Conservation (phyloP, 2,113 vertebrate species). For the Raja brachyura region DNA sequence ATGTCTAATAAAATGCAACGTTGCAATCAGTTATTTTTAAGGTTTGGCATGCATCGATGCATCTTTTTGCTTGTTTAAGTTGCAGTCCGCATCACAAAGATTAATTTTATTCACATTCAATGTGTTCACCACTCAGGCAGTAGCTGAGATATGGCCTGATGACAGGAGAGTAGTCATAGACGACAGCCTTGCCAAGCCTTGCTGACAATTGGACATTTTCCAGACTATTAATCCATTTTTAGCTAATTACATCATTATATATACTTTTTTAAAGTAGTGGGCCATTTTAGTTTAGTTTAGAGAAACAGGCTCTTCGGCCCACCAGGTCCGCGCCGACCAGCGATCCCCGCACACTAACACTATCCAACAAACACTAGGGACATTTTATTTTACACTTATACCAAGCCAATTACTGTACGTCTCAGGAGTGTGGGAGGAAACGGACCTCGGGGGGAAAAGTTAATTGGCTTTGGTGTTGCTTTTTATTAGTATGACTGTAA, state of each 20-base stretch:
- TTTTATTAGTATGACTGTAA: no score
- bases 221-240: neutral
- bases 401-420: no score
- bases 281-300: neutral
- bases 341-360: no score
- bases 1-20: neutral
- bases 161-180: neutral
- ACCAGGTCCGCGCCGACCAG: no score
- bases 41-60: neutral
- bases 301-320: no score
- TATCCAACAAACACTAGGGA: no score
- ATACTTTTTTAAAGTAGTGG: neutral
- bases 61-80: neutral
- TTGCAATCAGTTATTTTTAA: neutral
- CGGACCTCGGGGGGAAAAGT: no score
- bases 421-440: no score
- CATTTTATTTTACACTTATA: no score
- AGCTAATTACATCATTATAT: neutral
- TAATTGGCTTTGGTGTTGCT: no score
- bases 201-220: neutral
- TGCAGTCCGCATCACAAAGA: neutral
- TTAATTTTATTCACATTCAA: neutral
- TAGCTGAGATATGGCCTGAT: neutral
- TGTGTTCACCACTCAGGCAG: neutral
- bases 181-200: neutral